Evolutionary conservation across 2,888 invertebrate species (phyloP).

Genomic region (Pilophorus perplexus): DNA sequence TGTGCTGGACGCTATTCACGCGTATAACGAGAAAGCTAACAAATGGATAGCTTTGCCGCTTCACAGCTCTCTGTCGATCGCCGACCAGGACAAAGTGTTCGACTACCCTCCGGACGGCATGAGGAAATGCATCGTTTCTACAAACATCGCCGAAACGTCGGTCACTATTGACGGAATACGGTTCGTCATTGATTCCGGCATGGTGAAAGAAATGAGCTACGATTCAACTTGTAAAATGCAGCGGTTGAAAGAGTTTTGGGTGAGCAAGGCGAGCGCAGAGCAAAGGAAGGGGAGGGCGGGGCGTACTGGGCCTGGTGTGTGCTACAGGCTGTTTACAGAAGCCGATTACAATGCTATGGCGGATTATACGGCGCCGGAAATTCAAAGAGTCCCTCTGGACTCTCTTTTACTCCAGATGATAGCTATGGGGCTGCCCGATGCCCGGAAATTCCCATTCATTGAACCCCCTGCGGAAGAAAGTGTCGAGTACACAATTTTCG

Average conservation of each 20-base stretch:
- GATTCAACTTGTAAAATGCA: constrained; percentile 89
- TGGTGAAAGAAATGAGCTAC: constrained; percentile 94
- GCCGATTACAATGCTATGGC: constrained; percentile 76
- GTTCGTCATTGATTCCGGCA: constrained; percentile 96
- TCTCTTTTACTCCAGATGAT: constrained; percentile 89
- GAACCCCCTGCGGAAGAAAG: constrained; percentile 84
- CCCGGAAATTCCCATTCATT: constrained; percentile 88
- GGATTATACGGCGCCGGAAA: constrained; percentile 86
- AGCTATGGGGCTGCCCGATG: constrained; percentile 87
- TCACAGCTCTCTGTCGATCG: constrained; percentile 87
- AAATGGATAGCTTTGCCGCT: constrained; percentile 91
- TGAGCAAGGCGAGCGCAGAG: constrained; percentile 95
- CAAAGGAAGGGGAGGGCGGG: constrained; percentile 91
- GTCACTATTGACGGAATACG: constrained; percentile 97
- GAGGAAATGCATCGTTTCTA: constrained; percentile 94
- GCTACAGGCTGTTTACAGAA: constrained; percentile 85
- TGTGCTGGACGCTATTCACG: constrained; percentile 79
- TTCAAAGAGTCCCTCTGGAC: constrained; percentile 90
- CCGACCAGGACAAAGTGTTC: constrained; percentile 96
- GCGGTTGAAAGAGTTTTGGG: constrained; percentile 88
- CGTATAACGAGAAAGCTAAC: constrained; percentile 71
- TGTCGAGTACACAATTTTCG: constrained; percentile 81
- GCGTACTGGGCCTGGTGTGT: constrained; percentile 81
- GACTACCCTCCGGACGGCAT: constrained; percentile 92
- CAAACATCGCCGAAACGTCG: constrained; percentile 98